Percentiles rank a stretch among this genome's conserved stretches.
phyloP scores from a whole-genome alignment of 2,888 invertebrate genomes.

The Aphodius sticticus region DNA sequence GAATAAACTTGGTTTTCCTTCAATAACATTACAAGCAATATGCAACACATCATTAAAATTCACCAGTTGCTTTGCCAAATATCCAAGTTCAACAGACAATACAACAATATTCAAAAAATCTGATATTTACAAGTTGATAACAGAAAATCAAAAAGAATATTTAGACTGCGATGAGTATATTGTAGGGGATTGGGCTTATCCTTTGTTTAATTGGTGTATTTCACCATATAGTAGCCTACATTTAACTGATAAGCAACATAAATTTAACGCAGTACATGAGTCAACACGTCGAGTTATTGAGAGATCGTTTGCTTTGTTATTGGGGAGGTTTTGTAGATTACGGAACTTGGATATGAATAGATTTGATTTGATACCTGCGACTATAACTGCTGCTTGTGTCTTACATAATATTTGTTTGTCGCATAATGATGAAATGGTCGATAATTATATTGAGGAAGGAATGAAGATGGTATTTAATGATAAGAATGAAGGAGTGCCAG shows the following conservation, averaged over 20 bases:
- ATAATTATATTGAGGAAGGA: slow-evolving; percentile 9
- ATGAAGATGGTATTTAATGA: not conserved
- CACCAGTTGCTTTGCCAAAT: not conserved
- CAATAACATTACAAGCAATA: not conserved
- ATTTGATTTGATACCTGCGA: slow-evolving; percentile 34
- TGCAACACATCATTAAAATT: not conserved
- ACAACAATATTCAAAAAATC: not conserved
- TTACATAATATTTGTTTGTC: slow-evolving; percentile 39
- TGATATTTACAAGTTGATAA: not conserved
- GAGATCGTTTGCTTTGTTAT: slow-evolving; percentile 36
- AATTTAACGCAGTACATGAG: slow-evolving; percentile 34
- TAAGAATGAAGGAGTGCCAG: not conserved
- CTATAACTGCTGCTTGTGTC: slow-evolving; percentile 38
- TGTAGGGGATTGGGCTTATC: slow-evolving; percentile 42
- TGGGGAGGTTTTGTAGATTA: slow-evolving; percentile 36
- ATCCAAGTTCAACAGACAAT: not conserved
- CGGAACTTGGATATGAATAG: slow-evolving; percentile 39
- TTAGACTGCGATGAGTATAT: slow-evolving; percentile 14
- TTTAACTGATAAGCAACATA: slow-evolving; percentile 33
- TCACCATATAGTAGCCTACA: slow-evolving; percentile 34
- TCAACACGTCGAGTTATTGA: slow-evolving; percentile 36
- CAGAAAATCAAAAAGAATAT: not conserved
- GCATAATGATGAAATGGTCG: slow-evolving; percentile 13
- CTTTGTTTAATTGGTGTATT: slow-evolving; percentile 37
- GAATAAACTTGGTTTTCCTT: not conserved